Evolutionary conservation across 2,113 vertebrate genomes (phyloP).

Genomic region (Opisthocomus hoazin): DNA sequence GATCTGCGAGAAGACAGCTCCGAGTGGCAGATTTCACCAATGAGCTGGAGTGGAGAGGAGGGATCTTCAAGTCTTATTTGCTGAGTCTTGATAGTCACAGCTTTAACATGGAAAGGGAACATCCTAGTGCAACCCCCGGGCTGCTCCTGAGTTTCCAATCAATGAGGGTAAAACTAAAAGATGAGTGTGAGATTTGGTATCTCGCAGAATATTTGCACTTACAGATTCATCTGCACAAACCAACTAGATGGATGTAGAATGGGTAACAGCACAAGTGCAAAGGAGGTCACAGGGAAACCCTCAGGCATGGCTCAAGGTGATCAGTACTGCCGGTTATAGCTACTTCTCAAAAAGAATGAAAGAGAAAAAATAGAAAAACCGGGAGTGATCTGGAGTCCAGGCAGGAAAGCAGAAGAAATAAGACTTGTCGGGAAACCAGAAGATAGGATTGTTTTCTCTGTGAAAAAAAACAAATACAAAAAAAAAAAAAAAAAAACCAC

Average conservation of each 20-base stretch:
- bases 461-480: accelerated
- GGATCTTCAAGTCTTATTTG: background rate
- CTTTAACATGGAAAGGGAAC: background rate
- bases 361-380: background rate
- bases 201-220: background rate
- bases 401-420: background rate
- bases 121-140: no score
- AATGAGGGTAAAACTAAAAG: background rate
- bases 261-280: background rate
- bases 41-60: background rate
- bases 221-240: background rate
- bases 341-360: background rate
- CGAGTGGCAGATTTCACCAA: background rate
- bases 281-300: background rate
- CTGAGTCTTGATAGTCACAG: background rate
- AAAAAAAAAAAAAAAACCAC: no score
- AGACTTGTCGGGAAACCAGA: background rate
- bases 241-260: background rate
- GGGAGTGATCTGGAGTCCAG: background rate
- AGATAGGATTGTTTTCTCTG: background rate
- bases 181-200: background rate
- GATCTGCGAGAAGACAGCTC: background rate
- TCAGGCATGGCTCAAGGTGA: background rate
- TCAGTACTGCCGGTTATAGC: background rate
- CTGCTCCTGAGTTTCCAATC: background rate